These are phyloP conservation scores for Arge pagana DNA, from an alignment of 2,888 invertebrate species.

Conservation along the genomic window DNA sequence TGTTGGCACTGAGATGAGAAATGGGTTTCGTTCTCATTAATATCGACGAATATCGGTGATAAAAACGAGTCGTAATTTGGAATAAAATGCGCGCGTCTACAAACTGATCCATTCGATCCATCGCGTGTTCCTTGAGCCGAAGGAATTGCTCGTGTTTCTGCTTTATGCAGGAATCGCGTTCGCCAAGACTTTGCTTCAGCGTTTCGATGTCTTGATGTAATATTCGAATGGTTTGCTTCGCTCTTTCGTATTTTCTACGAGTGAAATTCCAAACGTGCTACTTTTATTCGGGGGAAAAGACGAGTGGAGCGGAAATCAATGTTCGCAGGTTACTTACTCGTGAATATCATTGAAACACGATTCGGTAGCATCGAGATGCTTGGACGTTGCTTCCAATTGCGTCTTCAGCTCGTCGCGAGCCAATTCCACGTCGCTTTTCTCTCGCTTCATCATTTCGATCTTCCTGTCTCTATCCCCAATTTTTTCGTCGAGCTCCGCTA, in stretches of 20 bases:
- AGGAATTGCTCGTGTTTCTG: constrained; percentile 27
- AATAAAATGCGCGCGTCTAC: too few species aligned
- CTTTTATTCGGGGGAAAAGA: background rate
- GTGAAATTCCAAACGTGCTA: background rate
- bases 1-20: constrained; percentile 14
- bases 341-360: constrained; percentile 19
- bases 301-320: background rate
- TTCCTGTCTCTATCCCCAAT: constrained; percentile 17
- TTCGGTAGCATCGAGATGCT: constrained; percentile 17
- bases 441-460: constrained; percentile 16
- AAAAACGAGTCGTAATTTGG: too few species aligned
- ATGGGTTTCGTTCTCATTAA: background rate
- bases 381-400: constrained; percentile 17
- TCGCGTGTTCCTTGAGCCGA: constrained; percentile 26
- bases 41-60: too few species aligned
- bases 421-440: constrained; percentile 9
- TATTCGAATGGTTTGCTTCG: constrained; percentile 24
- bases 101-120: constrained; percentile 26
- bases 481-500: constrained; percentile 23
- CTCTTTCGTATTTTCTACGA: constrained; percentile 25
- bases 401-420: constrained; percentile 14
- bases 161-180: constrained; percentile 21
- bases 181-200: constrained; percentile 23
- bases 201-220: constrained; percentile 23
- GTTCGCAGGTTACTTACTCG: constrained; percentile 10